These are phyloP conservation scores for Leptinotarsa juncta DNA, from an alignment of 2,888 invertebrate species.

Conservation along the genomic window DNA sequence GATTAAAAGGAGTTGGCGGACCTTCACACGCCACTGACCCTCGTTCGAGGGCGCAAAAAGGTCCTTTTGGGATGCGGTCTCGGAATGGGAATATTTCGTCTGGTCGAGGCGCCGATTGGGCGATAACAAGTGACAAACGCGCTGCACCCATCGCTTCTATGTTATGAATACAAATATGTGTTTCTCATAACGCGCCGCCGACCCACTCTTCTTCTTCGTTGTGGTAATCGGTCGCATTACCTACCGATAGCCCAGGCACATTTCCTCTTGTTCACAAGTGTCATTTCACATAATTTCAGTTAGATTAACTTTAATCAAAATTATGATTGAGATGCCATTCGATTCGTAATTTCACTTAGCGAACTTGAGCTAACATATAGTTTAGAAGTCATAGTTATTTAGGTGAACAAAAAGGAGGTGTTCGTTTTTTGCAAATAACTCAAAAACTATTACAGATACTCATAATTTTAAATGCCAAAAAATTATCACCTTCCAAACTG, in stretches of 20 bases:
- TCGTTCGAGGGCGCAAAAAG: conserved; percentile 4
- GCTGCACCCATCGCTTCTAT: conserved; percentile 63
- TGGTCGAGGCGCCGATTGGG: conserved; percentile 68
- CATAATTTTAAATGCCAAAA: too few relatives aligned
- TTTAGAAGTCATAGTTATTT: too few relatives aligned
- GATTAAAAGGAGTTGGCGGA: not conserved
- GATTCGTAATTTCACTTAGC: too few relatives aligned
- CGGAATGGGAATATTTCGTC: conserved; percentile 44
- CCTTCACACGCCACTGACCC: conserved; percentile 1
- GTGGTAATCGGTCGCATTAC: conserved; percentile 1
- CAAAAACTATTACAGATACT: too few relatives aligned
- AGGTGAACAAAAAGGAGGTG: too few relatives aligned
- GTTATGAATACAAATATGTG: conserved; percentile 64
- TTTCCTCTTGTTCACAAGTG: too few relatives aligned
- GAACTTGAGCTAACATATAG: too few relatives aligned
- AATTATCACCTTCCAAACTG: too few relatives aligned
- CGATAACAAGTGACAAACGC: conserved; percentile 68
- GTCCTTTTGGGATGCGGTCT: conserved; percentile 23
- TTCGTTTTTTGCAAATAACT: too few relatives aligned
- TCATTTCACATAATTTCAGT: too few relatives aligned
- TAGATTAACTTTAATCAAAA: too few relatives aligned
- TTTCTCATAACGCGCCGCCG: conserved; percentile 39
- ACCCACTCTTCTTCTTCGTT: conserved; percentile 32
- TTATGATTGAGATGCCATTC: too few relatives aligned
- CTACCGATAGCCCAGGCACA: not conserved